Percentiles rank a stretch among this genome's conserved stretches.
phyloP scores from a whole-genome alignment of 1,140 invertebrate species.

The Vanessa tameamea region DNA sequence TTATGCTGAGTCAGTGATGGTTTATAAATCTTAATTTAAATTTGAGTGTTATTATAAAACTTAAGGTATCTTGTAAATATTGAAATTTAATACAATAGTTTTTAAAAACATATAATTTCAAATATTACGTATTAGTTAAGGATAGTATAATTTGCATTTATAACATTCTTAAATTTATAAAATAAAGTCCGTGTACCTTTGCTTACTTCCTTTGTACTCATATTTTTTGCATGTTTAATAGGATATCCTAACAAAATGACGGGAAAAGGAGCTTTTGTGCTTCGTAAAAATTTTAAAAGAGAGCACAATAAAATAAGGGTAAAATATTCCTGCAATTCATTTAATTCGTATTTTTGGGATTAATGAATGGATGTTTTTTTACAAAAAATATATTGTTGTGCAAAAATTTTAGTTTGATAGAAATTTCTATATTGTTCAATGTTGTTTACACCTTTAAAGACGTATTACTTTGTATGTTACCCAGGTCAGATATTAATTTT shows the following conservation, averaged over 20 bases:
- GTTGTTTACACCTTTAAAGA: too few species aligned
- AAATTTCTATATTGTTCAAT: too few species aligned
- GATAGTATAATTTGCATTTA: conserved; percentile 6
- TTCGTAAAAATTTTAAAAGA: conserved; percentile 16
- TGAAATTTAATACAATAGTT: too few species aligned
- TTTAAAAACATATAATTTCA: neutral
- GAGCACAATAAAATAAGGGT: neutral
- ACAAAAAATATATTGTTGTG: too few species aligned
- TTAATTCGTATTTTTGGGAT: neutral
- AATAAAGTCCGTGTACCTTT: conserved; percentile 20
- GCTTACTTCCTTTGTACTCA: conserved; percentile 23
- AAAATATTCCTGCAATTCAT: conserved; percentile 4
- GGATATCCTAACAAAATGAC: conserved; percentile 20
- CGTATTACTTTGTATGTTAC: too few species aligned
- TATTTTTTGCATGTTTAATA: conserved; percentile 31
- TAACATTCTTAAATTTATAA: conserved; percentile 23
- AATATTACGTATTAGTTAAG: neutral
- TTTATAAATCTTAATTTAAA: neutral
- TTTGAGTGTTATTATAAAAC: neutral
- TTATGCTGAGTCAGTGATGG: neutral
- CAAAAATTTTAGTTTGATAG: too few species aligned
- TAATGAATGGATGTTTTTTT: neutral
- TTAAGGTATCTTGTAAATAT: neutral
- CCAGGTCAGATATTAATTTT: too few species aligned
- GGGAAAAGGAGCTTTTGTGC: neutral